phyloP scores from a whole-genome alignment of 1,140 invertebrate species.

The Frieseomelitta varia region DNA sequence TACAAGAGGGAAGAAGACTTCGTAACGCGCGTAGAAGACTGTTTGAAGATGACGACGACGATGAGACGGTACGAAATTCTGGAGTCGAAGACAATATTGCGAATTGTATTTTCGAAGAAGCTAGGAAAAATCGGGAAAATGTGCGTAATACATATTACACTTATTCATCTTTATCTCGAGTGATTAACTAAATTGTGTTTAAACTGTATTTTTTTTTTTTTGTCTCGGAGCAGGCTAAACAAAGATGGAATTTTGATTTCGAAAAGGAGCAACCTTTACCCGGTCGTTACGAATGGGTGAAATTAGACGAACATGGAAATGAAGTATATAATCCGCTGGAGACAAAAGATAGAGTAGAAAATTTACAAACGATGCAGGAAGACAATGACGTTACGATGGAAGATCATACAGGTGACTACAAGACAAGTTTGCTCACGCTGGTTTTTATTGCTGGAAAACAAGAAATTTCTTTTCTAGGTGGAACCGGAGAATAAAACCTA shows the following conservation, averaged over 20 bases:
- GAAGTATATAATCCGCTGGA: slow-evolving; percentile 44
- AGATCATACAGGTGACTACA: not conserved
- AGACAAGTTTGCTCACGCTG: not conserved
- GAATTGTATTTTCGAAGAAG: slow-evolving; percentile 63
- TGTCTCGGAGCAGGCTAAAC: slow-evolving; percentile 63
- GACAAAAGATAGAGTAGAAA: slow-evolving; percentile 29
- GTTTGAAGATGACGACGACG: slow-evolving; percentile 65
- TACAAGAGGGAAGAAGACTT: slow-evolving; percentile 63
- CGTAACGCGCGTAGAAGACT: slow-evolving; percentile 71
- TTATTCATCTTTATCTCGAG: not conserved
- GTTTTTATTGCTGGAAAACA: not conserved
- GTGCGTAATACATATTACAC: slow-evolving; percentile 48
- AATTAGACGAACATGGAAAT: slow-evolving; percentile 66
- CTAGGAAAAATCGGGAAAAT: slow-evolving; percentile 55
- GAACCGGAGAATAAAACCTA: not conserved
- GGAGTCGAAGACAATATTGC: slow-evolving; percentile 57
- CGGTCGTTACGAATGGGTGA: slow-evolving; percentile 73
- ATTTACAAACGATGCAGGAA: slow-evolving; percentile 25
- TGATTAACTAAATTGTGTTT: not conserved
- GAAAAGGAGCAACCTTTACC: slow-evolving; percentile 71
- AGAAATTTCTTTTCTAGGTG: not conserved
- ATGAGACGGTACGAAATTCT: slow-evolving; percentile 5
- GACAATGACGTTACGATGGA: slow-evolving; percentile 17
- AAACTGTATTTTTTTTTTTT: not conserved
- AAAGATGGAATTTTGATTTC: slow-evolving; percentile 79